phyloP scores from a whole-genome alignment of 2,113 vertebrate species.

The Cyprinodon variegatus region DNA sequence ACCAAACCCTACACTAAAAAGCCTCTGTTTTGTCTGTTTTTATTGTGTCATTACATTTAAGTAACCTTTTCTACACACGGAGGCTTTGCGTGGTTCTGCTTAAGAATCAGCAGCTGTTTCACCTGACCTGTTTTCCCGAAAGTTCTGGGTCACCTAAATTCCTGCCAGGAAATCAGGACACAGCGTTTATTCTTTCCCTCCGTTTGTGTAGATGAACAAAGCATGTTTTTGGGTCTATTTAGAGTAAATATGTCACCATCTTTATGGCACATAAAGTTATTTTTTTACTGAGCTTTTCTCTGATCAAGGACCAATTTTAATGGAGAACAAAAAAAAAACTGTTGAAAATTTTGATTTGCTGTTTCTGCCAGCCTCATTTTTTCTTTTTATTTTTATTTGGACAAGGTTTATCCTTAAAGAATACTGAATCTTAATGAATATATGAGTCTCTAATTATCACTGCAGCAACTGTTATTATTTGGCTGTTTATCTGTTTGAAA shows the following conservation, averaged over 20 bases:
- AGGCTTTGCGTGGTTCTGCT: slow-evolving; percentile 5
- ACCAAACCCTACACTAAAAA: background rate
- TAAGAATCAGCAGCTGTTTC: slow-evolving; percentile 62
- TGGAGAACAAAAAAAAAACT: background rate
- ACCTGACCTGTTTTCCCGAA: slow-evolving; percentile 46
- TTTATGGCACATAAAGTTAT: background rate
- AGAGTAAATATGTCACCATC: background rate
- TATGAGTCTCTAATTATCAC: background rate
- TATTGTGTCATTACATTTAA: background rate
- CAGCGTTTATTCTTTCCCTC: background rate
- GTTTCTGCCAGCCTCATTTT: background rate
- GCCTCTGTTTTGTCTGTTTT: background rate
- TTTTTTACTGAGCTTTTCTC: background rate
- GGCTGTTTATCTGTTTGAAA: background rate
- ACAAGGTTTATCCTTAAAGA: background rate
- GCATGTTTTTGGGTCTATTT: background rate
- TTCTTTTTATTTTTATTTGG: background rate
- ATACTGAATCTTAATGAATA: background rate
- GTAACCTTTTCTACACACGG: slow-evolving; percentile 3
- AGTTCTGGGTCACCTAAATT: slow-evolving; percentile 58
- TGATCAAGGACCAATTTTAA: background rate
- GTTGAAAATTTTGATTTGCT: background rate
- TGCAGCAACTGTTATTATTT: background rate
- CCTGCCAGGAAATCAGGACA: slow-evolving; percentile 39
- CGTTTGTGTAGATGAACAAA: background rate